These are phyloP conservation scores for Rhimphoctona megacephalus DNA, from an alignment of 2,888 invertebrate genomes.

Conservation along the genomic window DNA sequence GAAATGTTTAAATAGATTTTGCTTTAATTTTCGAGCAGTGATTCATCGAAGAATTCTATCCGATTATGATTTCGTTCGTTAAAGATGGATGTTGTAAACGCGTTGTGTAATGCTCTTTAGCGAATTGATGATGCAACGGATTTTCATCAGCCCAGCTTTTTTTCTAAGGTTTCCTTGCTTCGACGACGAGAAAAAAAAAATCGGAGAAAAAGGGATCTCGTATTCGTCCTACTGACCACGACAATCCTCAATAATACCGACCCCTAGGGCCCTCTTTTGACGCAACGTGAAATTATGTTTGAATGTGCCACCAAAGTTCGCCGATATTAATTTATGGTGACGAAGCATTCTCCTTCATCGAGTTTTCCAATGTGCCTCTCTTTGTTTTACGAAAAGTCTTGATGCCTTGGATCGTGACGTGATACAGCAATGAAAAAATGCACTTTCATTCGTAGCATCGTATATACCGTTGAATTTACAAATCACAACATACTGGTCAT, in stretches of 20 bases:
- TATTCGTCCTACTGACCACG: slow-evolving; percentile 19
- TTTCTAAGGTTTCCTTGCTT: slow-evolving; percentile 36
- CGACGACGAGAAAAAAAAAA: background rate
- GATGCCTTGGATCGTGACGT: background rate
- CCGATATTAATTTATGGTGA: slow-evolving; percentile 13
- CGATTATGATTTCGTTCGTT: slow-evolving; percentile 29
- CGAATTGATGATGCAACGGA: slow-evolving; percentile 28
- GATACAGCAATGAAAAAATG: no score
- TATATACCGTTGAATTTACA: no score
- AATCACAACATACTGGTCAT: no score
- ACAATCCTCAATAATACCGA: background rate
- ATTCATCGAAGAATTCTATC: slow-evolving; percentile 25
- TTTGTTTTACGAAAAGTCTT: background rate
- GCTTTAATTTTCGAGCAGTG: background rate
- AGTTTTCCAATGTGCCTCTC: background rate
- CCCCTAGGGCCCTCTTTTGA: background rate
- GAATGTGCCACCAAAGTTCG: background rate
- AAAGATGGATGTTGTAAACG: slow-evolving; percentile 7
- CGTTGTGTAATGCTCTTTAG: slow-evolving; percentile 46
- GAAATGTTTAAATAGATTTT: background rate
- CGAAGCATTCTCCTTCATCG: slow-evolving; percentile 1
- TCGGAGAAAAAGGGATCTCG: background rate
- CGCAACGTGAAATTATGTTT: background rate
- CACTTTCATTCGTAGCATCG: no score
- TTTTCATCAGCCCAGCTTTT: slow-evolving; percentile 31